phyloP scores from a whole-genome alignment of 2,888 invertebrate genomes.

The Phengaris arion region DNA sequence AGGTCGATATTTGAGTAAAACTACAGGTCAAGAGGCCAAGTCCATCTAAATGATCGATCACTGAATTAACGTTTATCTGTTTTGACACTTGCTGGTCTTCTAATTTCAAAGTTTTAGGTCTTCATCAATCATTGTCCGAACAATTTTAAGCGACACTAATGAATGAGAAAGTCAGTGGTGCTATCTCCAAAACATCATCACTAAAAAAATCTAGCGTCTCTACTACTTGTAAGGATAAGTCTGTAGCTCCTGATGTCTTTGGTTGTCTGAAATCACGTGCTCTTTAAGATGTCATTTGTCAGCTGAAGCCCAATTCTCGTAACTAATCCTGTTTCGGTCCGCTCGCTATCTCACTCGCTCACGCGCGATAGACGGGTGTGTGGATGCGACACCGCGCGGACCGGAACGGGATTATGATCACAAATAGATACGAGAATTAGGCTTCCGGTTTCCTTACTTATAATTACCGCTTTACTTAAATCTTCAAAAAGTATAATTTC shows the following conservation, averaged over 20 bases:
- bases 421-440: no score
- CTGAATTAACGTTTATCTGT: conserved; percentile 9
- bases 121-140: conserved; percentile 3
- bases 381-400: no score
- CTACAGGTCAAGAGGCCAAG: conserved; percentile 1
- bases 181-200: neutral
- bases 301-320: no score
- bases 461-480: no score
- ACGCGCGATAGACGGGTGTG: no score
- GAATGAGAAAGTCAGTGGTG: neutral
- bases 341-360: no score
- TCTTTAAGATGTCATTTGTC: no score
- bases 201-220: neutral
- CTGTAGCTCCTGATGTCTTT: no score
- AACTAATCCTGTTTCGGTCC: no score
- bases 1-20: neutral
- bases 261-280: no score
- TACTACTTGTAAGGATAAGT: neutral
- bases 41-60: conserved; percentile 3
- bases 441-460: no score
- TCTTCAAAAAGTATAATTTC: neutral
- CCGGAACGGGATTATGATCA: no score
- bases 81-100: conserved; percentile 9
- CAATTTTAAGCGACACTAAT: conserved; percentile 9
- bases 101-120: conserved; percentile 8